phyloP scores from a whole-genome alignment of 2,797 vertebrate genomes.

The Cirrhinus mrigala region DNA sequence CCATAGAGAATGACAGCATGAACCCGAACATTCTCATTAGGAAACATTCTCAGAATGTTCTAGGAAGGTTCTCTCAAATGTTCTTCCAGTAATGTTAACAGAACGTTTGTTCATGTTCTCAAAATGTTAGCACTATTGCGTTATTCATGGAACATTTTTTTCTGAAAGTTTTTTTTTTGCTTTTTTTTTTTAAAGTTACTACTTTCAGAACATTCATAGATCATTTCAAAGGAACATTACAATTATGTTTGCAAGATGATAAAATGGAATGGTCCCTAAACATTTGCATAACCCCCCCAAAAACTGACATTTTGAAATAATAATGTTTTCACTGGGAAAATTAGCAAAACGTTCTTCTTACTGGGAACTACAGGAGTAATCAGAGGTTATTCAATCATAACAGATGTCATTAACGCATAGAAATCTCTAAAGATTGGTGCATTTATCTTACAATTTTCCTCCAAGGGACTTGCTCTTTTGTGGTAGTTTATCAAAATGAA shows the following conservation, averaged over 20 bases:
- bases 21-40: not conserved
- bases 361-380: not conserved
- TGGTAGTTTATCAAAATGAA: not conserved
- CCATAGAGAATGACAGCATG: conserved; percentile 6
- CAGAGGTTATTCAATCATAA: not conserved
- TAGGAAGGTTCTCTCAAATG: not conserved
- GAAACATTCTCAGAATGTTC: not conserved
- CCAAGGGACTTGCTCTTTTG: not conserved
- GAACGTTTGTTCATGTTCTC: not conserved
- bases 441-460: not conserved
- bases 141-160: not conserved
- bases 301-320: not conserved
- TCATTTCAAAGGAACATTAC: not conserved
- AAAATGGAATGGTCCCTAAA: not conserved
- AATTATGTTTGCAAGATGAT: not conserved
- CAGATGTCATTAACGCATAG: not conserved
- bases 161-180: not conserved
- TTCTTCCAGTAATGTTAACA: not conserved
- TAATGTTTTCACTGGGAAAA: not conserved
- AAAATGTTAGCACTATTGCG: not conserved
- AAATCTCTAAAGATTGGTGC: not conserved
- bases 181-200: not conserved
- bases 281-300: not conserved
- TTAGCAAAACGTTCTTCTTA: not conserved
- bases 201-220: not conserved